These are phyloP conservation scores for Paralvinella palmiformis DNA, from an alignment of 1,140 invertebrate genomes.

Conservation along the genomic window DNA sequence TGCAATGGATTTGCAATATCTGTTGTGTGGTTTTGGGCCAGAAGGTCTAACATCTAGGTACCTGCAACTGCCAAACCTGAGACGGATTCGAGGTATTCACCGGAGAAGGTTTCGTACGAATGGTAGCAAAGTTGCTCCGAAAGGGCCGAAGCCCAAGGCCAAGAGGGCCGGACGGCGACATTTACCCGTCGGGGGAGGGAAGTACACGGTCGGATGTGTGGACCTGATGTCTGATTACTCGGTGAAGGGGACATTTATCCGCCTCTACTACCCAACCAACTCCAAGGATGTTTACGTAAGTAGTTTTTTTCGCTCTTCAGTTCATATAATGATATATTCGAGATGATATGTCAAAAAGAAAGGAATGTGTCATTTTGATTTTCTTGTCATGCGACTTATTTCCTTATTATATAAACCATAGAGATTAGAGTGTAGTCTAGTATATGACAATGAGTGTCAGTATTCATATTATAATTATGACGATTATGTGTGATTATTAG, in stretches of 20 bases:
- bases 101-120: neutral
- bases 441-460: too few species aligned
- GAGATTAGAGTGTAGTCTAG: too few species aligned
- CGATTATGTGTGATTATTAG: too few species aligned
- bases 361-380: too few species aligned
- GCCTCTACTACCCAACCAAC: slow-evolving; percentile 37
- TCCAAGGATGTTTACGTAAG: slow-evolving; percentile 27
- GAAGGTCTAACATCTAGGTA: neutral
- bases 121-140: neutral
- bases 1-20: neutral
- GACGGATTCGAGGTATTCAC: neutral
- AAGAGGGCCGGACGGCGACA: slow-evolving; percentile 26
- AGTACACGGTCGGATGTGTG: slow-evolving; percentile 37
- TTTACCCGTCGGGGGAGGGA: slow-evolving; percentile 31
- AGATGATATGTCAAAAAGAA: too few species aligned
- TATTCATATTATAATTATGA: too few species aligned
- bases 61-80: neutral
- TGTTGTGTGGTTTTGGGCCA: neutral
- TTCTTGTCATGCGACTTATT: too few species aligned
- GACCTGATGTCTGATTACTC: slow-evolving; percentile 34
- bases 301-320: too few species aligned
- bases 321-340: too few species aligned
- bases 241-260: slow-evolving; percentile 31
- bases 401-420: too few species aligned
- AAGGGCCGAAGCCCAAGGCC: neutral